Base-by-base conservation (phyloP, 2,113 vertebrate species). In the Leptosomus discolor region DNA sequence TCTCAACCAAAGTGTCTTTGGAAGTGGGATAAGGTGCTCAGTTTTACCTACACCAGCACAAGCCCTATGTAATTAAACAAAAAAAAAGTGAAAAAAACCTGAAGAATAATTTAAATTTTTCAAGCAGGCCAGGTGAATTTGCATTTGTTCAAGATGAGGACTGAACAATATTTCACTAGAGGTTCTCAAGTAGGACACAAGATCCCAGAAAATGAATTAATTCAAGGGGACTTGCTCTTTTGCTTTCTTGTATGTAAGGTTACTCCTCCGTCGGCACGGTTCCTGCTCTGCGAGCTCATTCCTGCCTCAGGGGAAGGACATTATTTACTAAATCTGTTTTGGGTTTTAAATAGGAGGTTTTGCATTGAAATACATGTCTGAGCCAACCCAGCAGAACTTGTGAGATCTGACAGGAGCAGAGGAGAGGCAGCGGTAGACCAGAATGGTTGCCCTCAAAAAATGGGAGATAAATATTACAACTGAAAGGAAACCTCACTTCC, bases 401-500 rank as follows among this genome's bases (percentile, higher is more conserved):
- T 76, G 77, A 90, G 77, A 91, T 82, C 39, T 90, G 94, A 76
- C 74, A 90, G 88, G 29, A 89, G 58, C 61, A 82, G 70, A 79
- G 51, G 39, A 95, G 61, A 76, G 50, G 41, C 65, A 79, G 94
- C 3, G 76, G 91, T 87, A 95, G 80, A 92, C 96, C 91, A 95
- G 89, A 89, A 85, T 76, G 80, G 51, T 65, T 91, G 26, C 81
- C 91, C 84, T 92, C 89, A 91, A 85, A 96, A 95, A 73, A 43
- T 3, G 4, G 63, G 70, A 95, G 81, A 97, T 69, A 96, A 91
- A 69, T 85, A 90, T 82, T 95, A 68, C 58, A 94, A 30, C 53
- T 85, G 91, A 92, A 94, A 77, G 92, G 90, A 97, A 96, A 96
- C 86, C 86, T 94, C 81, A 79, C 65, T 88, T 85, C 74, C 80